Conservation (phyloP, 2,797 vertebrate species). For the Notolabrus celidotus region DNA sequence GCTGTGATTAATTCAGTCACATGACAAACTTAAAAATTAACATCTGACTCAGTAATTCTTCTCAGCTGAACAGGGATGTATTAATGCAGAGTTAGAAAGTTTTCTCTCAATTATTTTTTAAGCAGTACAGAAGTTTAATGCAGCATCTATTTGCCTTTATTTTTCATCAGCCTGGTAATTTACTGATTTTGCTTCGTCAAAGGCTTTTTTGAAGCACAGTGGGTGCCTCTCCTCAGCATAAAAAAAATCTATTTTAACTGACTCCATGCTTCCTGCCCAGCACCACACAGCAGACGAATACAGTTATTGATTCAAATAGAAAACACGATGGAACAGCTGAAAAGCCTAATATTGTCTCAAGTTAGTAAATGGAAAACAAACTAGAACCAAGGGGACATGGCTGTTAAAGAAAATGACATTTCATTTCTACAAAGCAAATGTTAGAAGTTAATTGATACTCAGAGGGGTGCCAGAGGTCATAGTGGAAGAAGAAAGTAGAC, state of each 20-base stretch:
- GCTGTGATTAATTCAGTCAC: no score
- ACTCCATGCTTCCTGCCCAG: not conserved
- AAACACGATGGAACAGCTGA: not conserved
- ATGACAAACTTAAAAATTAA: not conserved
- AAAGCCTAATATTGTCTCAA: not conserved
- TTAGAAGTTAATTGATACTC: no score
- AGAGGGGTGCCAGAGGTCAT: no score
- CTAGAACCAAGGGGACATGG: no score
- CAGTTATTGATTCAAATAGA: not conserved
- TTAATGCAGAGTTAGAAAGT: no score
- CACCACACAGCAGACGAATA: not conserved
- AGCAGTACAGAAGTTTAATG: not conserved
- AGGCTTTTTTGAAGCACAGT: not conserved
- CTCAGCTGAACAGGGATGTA: no score
- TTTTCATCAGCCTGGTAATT: not conserved
- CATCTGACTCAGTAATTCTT: no score
- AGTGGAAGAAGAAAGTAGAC: no score
- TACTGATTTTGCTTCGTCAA: not conserved
- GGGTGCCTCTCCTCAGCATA: not conserved
- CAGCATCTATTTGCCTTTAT: not conserved
- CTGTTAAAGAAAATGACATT: no score
- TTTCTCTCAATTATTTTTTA: not conserved
- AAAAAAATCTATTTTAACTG: not conserved
- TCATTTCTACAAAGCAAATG: no score
- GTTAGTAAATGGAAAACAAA: no score